A percentile compares a stretch with the other conserved stretches of the same genome.
phyloP scores from a whole-genome alignment of 2,113 vertebrate species.

The Alectura lathami region DNA sequence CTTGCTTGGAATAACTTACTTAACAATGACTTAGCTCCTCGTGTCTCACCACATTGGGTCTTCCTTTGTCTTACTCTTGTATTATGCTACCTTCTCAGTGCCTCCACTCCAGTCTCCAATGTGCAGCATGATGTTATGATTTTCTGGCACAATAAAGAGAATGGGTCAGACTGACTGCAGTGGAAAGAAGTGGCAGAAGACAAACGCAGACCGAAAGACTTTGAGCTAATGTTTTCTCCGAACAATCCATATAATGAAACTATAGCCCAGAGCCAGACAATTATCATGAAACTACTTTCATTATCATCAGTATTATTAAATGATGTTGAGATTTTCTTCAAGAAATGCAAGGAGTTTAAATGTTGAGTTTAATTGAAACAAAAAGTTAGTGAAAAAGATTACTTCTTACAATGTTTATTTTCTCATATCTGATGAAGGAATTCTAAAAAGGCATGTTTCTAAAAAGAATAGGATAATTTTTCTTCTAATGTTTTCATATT shows the following conservation, averaged over 20 bases:
- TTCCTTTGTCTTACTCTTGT: neutral
- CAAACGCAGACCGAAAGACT: neutral
- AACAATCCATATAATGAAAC: neutral
- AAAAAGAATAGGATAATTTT: neutral
- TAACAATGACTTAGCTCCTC: neutral
- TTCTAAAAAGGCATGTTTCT: neutral
- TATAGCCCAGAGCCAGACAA: neutral
- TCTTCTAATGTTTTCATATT: neutral
- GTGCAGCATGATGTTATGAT: neutral
- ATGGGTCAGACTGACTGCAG: neutral
- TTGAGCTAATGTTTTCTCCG: neutral
- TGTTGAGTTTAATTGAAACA: neutral
- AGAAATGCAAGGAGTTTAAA: neutral
- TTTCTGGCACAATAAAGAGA: neutral
- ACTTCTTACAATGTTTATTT: neutral
- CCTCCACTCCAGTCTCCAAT: neutral
- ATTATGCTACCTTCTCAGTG: neutral
- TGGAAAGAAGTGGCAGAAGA: neutral
- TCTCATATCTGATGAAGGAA: neutral
- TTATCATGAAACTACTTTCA: neutral
- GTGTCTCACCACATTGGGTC: neutral
- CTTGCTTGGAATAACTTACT: neutral
- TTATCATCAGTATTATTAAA: neutral
- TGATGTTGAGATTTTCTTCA: neutral
- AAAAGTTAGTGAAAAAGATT: neutral